phyloP scores from a whole-genome alignment of 2,797 vertebrate genomes.

The Takifugu rubripes region DNA sequence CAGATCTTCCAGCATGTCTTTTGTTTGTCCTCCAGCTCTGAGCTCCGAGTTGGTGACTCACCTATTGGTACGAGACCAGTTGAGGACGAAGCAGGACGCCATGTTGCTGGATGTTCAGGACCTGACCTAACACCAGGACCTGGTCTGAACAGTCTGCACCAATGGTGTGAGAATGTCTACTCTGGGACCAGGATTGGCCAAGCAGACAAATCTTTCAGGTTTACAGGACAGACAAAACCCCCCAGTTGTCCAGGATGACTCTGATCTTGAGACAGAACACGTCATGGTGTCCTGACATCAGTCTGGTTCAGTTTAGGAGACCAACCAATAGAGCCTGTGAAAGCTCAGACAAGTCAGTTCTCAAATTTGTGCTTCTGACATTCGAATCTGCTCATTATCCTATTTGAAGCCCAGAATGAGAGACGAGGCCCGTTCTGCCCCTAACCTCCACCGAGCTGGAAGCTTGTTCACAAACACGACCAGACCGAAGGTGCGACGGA shows the following conservation, averaged over 20 bases:
- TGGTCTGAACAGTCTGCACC: background rate
- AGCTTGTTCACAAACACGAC: background rate
- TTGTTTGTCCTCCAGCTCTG: slow-evolving; percentile 50
- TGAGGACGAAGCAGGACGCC: slow-evolving; percentile 72
- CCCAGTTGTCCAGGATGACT: too few relatives aligned
- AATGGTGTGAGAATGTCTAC: background rate
- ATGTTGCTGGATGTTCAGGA: slow-evolving; percentile 72
- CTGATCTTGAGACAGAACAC: too few relatives aligned
- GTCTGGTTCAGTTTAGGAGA: too few relatives aligned
- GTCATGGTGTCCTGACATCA: too few relatives aligned
- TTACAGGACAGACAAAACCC: too few relatives aligned
- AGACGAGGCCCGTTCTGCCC: background rate
- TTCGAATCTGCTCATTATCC: background rate
- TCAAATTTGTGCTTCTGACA: background rate
- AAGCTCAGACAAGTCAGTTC: background rate
- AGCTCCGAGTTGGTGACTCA: slow-evolving; percentile 71
- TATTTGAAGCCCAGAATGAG: background rate
- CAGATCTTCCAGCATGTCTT: too few relatives aligned
- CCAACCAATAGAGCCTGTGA: background rate
- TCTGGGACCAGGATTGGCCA: slow-evolving; percentile 11
- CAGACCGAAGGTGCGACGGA: background rate
- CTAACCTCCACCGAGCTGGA: too few relatives aligned
- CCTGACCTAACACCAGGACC: slow-evolving; percentile 48
- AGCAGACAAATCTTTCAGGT: too few relatives aligned
- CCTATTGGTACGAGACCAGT: slow-evolving; percentile 68